phyloP scores from a whole-genome alignment of 2,797 vertebrate genomes.

The Sardinella longiceps region DNA sequence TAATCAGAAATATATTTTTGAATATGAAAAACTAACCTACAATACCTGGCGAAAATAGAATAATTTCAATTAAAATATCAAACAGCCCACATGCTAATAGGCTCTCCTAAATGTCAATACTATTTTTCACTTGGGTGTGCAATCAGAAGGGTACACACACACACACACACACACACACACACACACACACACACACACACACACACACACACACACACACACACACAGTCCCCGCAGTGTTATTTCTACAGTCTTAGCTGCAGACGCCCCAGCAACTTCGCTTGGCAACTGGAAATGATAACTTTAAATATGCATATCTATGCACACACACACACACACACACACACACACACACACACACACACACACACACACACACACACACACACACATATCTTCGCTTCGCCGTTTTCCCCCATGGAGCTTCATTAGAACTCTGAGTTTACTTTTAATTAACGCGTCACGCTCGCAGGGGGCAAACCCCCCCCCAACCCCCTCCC shows the following conservation, averaged over 20 bases:
- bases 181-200: neutral
- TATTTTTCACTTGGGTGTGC: neutral
- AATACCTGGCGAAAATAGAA: neutral
- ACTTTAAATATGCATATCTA: neutral
- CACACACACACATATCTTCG: neutral
- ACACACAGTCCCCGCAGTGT: neutral
- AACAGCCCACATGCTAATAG: neutral
- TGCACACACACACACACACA: too few relatives aligned
- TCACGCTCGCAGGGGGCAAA: neutral
- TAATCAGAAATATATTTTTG: conserved; percentile 4
- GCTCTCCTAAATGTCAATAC: neutral
- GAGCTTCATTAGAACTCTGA: conserved; percentile 53
- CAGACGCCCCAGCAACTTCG: neutral
- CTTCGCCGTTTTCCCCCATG: conserved; percentile 20
- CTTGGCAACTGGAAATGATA: neutral
- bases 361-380: too few relatives aligned
- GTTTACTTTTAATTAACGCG: conserved; percentile 61
- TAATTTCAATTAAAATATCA: conserved; percentile 11
- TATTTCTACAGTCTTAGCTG: neutral
- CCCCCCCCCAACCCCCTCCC: neutral
- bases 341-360: too few relatives aligned
- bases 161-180: neutral
- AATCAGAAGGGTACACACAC: neutral
- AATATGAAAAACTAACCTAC: neutral
- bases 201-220: neutral